Evolutionary conservation across 2,888 invertebrate genomes (phyloP).

Genomic region (Sclerodermus sp.): DNA sequence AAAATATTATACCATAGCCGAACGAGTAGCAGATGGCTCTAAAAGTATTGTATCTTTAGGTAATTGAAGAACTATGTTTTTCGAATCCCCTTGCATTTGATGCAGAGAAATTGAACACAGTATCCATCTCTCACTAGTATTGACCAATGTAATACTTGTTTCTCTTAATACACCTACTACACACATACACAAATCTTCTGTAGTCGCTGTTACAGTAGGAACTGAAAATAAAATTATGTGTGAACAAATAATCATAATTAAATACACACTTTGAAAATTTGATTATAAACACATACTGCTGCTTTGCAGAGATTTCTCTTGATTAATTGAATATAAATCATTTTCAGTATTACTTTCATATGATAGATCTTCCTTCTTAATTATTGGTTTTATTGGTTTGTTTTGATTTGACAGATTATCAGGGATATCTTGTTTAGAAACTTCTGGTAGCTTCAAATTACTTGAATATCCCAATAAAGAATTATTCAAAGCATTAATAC

Average conservation of each 20-base stretch:
- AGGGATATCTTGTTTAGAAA: too few species aligned
- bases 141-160: conserved; percentile 44
- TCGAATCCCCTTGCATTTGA: conserved; percentile 45
- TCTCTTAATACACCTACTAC: conserved; percentile 44
- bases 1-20: conserved; percentile 34
- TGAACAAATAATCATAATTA: background rate
- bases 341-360: conserved; percentile 7
- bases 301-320: conserved; percentile 39
- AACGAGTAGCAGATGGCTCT: conserved; percentile 40
- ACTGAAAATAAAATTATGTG: background rate
- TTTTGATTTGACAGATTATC: too few species aligned
- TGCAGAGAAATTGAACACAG: conserved; percentile 37
- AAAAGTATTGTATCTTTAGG: conserved; percentile 41
- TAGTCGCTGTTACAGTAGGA: conserved; percentile 20
- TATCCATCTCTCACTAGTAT: conserved; percentile 49
- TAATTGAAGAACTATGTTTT: conserved; percentile 39
- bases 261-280: background rate
- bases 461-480: too few species aligned
- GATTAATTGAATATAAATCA: conserved; percentile 27
- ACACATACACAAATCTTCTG: conserved; percentile 46
- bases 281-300: background rate
- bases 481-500: too few species aligned
- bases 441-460: too few species aligned
- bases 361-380: conserved; percentile 21
- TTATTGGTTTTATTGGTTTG: too few species aligned